Conservation (phyloP, 2,888 invertebrate genomes). For the Nesidiocoris tenuis region DNA sequence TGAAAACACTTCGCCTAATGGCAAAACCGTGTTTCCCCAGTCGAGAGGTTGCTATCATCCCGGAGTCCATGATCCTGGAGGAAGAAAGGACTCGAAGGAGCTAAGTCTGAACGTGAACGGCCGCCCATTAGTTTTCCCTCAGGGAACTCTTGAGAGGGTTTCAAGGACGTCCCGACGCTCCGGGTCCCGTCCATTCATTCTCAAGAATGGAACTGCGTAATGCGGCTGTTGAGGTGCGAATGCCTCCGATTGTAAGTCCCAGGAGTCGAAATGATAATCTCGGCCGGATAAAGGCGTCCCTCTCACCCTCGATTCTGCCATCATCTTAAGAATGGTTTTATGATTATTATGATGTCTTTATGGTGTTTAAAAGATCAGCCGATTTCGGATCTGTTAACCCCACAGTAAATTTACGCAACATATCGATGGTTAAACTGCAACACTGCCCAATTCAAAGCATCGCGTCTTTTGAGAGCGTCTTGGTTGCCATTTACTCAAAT, state of each 20-base stretch:
- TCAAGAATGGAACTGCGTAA: neutral
- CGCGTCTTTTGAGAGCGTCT: too few species aligned
- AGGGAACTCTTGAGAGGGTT: neutral
- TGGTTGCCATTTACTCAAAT: too few species aligned
- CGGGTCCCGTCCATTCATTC: neutral
- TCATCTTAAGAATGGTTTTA: too few species aligned
- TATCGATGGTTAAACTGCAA: too few species aligned
- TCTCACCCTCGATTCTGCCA: too few species aligned
- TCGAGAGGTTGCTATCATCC: conserved; percentile 24
- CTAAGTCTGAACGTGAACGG: neutral
- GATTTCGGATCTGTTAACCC: too few species aligned
- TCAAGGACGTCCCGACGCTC: neutral
- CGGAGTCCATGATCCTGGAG: conserved; percentile 2
- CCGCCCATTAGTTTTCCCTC: conserved; percentile 34
- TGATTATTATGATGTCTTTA: too few species aligned
- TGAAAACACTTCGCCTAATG: conserved; percentile 33
- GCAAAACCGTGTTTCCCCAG: conserved; percentile 34
- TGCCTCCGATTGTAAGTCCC: neutral
- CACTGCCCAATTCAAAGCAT: too few species aligned
- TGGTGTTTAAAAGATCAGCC: too few species aligned
- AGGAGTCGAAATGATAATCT: too few species aligned
- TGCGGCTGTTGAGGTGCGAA: neutral
- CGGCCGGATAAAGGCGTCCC: too few species aligned
- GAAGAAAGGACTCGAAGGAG: conserved; percentile 6
- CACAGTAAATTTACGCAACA: too few species aligned